Evolutionary conservation across 2,113 vertebrate genomes (phyloP).

Genomic region (Galbula dea): DNA sequence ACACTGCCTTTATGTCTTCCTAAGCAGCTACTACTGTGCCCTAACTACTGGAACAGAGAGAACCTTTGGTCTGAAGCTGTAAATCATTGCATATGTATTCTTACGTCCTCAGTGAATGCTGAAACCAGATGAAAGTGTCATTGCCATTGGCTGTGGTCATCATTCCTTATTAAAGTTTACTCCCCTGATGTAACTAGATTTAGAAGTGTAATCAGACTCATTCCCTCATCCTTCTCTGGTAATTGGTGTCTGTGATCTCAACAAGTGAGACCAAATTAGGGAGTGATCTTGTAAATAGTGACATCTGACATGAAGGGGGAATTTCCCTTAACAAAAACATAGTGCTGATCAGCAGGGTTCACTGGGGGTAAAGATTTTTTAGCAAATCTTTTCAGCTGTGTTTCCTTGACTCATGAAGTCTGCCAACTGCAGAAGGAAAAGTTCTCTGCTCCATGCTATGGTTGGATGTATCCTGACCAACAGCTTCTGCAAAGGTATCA

Average conservation of each 20-base stretch:
- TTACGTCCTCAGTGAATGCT: neutral
- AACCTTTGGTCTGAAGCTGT: neutral
- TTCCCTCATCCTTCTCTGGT: neutral
- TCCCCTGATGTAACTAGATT: neutral
- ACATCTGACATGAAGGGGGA: neutral
- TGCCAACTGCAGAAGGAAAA: neutral
- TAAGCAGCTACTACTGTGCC: neutral
- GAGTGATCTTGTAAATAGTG: accelerated
- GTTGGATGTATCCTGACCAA: accelerated
- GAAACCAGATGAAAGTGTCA: neutral
- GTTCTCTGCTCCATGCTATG: neutral
- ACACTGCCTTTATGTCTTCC: neutral
- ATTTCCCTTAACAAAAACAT: neutral
- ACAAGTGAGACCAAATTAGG: neutral
- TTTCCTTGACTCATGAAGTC: neutral
- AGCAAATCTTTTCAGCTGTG: neutral
- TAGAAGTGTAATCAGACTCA: neutral
- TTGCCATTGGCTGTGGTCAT: neutral
- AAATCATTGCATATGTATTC: too few species aligned
- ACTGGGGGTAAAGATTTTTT: neutral
- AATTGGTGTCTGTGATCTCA: neutral
- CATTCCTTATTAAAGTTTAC: neutral
- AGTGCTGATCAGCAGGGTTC: neutral
- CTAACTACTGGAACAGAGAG: neutral
- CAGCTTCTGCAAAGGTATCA: neutral